Evolutionary conservation across 2,888 invertebrate genomes (phyloP), one percentile per base, ranked within the genome.

Genomic region (Dermolepida albohirtum): DNA sequence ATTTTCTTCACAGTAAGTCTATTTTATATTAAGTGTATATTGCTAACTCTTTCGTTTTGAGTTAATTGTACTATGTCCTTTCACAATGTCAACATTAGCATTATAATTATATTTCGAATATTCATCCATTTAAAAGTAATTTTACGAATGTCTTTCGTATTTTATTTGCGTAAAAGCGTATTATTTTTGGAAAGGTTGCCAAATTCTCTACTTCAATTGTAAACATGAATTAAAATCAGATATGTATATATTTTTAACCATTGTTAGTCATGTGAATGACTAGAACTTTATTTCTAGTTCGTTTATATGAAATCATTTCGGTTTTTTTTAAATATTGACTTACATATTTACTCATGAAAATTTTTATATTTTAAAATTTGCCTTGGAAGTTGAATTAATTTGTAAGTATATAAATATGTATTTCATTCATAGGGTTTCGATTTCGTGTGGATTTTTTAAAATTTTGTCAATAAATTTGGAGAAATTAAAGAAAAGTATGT

Each of bases 221-320:
- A 10, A 29, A 44, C 34, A 44, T 44, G 22, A 57, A 57, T 59
- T 34, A 29, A 52, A 47, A 59, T 43, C 22, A 22, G 27, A n/a
- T n/a, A n/a, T n/a, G 40, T 40, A 10, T 8, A 22, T 55, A 55
- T 55, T 55, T 55, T 55, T 55, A 55, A 17, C 14, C 41, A 22
- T 55, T 59, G 22, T 59, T 59, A 59, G 43, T 59, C 59, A 59
- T 27, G 10, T 10, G 47, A 29, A 29, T 55, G 55, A 55, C 43
- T 55, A 6, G 12, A 16, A 11, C 41, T 43, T 57, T 44, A 57
- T 8, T 27, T 22, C 34, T 34, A 44, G 57, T n/a, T 44, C n/a
- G 29, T 43, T 57, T 57, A 27, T 44, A 43, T 39, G 14, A 44
- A 57, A 14, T 43, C 27, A 57, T 57, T 57, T 27, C 11, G 11